These are phyloP conservation scores for Papilio polytes DNA, from an alignment of 1,140 invertebrate genomes.

Conservation along the genomic window DNA sequence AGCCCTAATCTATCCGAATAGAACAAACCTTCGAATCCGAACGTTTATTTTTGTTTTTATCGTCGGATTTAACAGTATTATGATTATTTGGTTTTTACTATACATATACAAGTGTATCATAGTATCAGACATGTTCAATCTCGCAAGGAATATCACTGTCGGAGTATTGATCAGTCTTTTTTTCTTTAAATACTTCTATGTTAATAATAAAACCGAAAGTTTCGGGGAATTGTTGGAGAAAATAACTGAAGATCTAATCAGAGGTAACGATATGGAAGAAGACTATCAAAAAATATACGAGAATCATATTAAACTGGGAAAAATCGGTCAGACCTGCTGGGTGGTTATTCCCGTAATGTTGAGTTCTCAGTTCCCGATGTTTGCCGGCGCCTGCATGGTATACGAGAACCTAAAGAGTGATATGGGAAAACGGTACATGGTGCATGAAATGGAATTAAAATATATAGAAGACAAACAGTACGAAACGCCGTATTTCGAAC, in stretches of 20 bases:
- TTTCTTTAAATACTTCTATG: constrained; percentile 66
- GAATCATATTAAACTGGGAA: constrained; percentile 59
- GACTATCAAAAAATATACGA: constrained; percentile 63
- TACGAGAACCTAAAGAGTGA: constrained; percentile 58
- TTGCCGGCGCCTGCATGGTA: constrained; percentile 54
- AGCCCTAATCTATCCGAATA: constrained; percentile 64
- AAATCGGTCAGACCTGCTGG: constrained; percentile 61
- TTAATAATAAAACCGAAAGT: constrained; percentile 52
- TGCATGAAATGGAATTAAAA: constrained; percentile 68
- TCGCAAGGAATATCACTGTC: constrained; percentile 61
- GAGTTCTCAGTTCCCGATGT: constrained; percentile 61
- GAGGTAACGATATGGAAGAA: constrained; percentile 60
- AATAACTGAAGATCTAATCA: constrained; percentile 60
- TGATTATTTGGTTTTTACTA: constrained; percentile 61
- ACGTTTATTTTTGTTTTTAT: constrained; percentile 48
- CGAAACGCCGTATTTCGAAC: constrained; percentile 65
- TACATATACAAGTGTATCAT: constrained; percentile 60
- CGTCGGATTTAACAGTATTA: constrained; percentile 47
- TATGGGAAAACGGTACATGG: constrained; percentile 57
- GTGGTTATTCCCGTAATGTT: constrained; percentile 61
- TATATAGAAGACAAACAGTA: constrained; percentile 65
- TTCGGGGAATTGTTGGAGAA: constrained; percentile 59
- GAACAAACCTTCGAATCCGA: constrained; percentile 48
- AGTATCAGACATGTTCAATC: constrained; percentile 57
- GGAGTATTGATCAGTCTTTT: constrained; percentile 58